These are phyloP conservation scores for Rhinolophus ferrumequinum DNA, from an alignment of 2,113 vertebrate genomes.

Conservation along the genomic window DNA sequence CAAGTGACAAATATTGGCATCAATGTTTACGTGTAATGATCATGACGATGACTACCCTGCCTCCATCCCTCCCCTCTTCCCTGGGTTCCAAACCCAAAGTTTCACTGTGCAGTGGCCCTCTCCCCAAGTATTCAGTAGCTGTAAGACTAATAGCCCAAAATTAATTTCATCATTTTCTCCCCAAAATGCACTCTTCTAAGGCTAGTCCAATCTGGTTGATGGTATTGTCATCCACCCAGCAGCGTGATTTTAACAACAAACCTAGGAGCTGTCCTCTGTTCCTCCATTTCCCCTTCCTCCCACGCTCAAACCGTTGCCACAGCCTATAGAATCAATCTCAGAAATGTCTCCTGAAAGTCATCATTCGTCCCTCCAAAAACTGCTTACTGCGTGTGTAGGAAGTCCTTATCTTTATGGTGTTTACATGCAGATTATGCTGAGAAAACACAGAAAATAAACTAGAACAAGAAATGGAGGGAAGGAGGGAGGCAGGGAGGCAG, in stretches of 20 bases:
- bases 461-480: background rate
- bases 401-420: background rate
- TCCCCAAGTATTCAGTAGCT: background rate
- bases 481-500: fast-evolving
- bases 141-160: background rate
- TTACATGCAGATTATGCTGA: background rate
- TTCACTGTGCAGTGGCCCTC: background rate
- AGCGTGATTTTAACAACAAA: background rate
- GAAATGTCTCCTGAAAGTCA: background rate
- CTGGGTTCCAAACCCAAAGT: background rate
- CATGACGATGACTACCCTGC: background rate
- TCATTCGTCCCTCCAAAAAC: background rate
- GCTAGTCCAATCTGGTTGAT: background rate
- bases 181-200: background rate
- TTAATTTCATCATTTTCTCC: background rate
- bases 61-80: background rate
- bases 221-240: background rate
- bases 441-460: background rate
- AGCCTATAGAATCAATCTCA: background rate
- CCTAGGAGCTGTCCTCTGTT: background rate
- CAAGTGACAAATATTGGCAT: background rate
- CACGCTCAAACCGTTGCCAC: background rate
- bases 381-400: background rate
- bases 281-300: background rate
- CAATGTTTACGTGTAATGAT: background rate